Percentiles rank a stretch among this genome's conserved stretches.
Conservation (phyloP, 2,797 vertebrate genomes). For the Coregonus ussuriensis region DNA sequence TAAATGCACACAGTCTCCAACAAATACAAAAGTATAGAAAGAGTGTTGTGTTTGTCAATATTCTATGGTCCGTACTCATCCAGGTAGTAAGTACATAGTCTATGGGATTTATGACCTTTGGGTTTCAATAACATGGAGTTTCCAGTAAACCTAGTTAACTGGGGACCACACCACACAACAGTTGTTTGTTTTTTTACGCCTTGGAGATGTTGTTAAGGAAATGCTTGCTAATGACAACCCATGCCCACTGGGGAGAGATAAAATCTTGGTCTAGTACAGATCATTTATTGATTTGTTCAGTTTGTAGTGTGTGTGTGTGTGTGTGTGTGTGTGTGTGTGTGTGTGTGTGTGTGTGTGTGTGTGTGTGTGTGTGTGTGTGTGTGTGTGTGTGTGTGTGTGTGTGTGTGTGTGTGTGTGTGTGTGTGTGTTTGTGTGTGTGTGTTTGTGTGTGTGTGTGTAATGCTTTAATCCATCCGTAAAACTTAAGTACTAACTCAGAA, state of each 20-base stretch:
- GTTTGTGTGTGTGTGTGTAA: slow-evolving; percentile 13
- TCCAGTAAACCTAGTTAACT: slow-evolving; percentile 13
- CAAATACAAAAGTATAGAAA: not conserved
- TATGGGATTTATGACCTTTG: not conserved
- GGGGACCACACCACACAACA: slow-evolving; percentile 1
- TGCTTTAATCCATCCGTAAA: not conserved
- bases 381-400: not conserved
- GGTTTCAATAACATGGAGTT: not conserved
- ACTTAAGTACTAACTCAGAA: not conserved
- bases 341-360: slow-evolving; percentile 31
- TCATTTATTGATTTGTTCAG: not conserved
- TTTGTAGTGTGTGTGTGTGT: not conserved
- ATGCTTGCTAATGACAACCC: not conserved
- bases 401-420: too few species aligned
- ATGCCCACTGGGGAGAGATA: not conserved
- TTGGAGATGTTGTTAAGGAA: slow-evolving; percentile 18
- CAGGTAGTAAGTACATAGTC: slow-evolving; percentile 5
- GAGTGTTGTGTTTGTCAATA: slow-evolving; percentile 16
- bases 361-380: not conserved
- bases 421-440: not conserved
- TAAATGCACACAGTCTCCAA: not conserved
- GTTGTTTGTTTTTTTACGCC: slow-evolving; percentile 5
- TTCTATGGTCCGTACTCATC: slow-evolving; percentile 11
- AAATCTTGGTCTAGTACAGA: not conserved
- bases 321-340: not conserved